Evolutionary conservation across 2,113 vertebrate genomes (phyloP), one percentile per base, ranked within the genome.

Genomic region (Oryzias melastigma): DNA sequence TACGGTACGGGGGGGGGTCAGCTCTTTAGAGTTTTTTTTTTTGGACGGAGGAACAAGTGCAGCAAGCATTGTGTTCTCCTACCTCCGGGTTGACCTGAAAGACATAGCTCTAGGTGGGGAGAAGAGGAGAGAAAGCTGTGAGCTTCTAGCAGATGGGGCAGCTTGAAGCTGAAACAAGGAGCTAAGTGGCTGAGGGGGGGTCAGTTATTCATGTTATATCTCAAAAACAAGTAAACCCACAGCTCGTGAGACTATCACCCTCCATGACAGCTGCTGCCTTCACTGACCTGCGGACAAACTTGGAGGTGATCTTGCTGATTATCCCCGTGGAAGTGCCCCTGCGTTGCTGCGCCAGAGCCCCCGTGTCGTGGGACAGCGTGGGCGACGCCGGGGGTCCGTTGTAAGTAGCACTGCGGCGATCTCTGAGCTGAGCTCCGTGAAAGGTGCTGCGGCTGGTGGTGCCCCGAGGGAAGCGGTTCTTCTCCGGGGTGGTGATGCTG

Each of bases 301-400:
- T 96, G 84, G 97, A 98, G 50, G 97, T 97, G 87, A 99, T 94
- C 87, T 99, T 99, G 94, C 97, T 91, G 81, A 98, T 98, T 82
- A 98, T 92, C 45, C 95, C 96, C 0, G 96, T 96, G 52, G 97
- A 98, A 0, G 96, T 97, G 12, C 97, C 97, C 63, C 97, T 90
- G 68, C 96, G 85, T 59, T 92, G 91, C n/a, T 98, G 96, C 1
- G 93, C 91, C 0, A 98, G 94, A 3, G 95, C 93, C 2, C 94
- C 94, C 0, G 94, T 91, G 62, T 98, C 96, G 1, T 98, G 96
- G 4, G 95, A 95, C 65, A 92, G 75, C 1, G 88, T 92, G 0
- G 97, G 97, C 0, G 96, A 99, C 59, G 95, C 96, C 0, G 97
- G 97, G 0, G 97, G 97, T 18, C 97, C 97, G 20, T 96, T 97